Percentiles rank a stretch among this genome's conserved stretches.
Conservation (phyloP, 1,140 invertebrate genomes). For the Trachymyrmex septentrionalis region DNA sequence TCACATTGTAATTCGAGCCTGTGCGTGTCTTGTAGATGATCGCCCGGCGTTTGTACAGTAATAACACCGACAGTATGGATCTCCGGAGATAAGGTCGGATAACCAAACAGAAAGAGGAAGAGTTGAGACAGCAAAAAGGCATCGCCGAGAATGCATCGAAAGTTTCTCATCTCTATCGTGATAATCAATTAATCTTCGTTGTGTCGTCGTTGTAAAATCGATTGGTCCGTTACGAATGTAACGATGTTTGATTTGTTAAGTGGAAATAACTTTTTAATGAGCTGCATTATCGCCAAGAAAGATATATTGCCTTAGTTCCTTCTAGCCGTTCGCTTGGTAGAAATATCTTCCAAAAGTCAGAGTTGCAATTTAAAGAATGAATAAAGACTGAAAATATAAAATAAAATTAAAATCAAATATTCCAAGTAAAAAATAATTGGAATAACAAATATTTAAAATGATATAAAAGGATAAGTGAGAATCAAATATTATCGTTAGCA, state of each 20-base stretch:
- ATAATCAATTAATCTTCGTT: constrained; percentile 69
- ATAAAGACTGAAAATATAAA: background rate
- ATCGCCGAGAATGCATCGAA: constrained; percentile 34
- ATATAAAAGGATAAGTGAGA: background rate
- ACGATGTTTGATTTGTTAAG: constrained; percentile 33
- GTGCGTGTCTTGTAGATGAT: constrained; percentile 65
- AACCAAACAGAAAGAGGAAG: constrained; percentile 75
- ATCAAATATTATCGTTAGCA: too few species aligned
- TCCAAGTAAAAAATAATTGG: background rate
- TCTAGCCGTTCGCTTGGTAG: background rate
- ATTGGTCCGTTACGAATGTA: constrained; percentile 35
- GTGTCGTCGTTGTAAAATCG: constrained; percentile 38
- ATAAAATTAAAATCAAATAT: background rate
- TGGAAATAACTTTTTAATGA: constrained; percentile 52
- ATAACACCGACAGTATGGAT: constrained; percentile 67
- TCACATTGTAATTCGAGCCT: constrained; percentile 77
- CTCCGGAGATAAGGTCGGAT: constrained; percentile 72
- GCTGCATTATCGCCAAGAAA: constrained; percentile 10
- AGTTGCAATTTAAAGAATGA: background rate
- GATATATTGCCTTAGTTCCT: background rate
- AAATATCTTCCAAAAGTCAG: background rate
- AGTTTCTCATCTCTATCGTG: constrained; percentile 36
- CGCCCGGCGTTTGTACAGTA: constrained; percentile 62
- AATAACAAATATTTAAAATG: background rate
- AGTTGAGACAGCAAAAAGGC: constrained; percentile 37